Evolutionary conservation across 2,797 vertebrate genomes (phyloP).

Genomic region (Uromys caudimaculatus): DNA sequence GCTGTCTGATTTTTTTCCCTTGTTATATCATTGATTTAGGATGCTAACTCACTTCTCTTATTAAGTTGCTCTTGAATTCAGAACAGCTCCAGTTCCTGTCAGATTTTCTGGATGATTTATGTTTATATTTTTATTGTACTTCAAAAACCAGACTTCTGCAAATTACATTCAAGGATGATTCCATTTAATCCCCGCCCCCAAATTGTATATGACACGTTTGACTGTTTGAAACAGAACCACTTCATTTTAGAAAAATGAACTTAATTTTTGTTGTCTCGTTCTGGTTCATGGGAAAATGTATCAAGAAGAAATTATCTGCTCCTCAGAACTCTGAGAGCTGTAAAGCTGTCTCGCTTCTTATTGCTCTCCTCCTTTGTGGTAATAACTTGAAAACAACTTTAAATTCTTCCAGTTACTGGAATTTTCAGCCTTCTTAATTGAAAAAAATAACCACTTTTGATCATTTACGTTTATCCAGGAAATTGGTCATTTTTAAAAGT

Average conservation of each 20-base stretch:
- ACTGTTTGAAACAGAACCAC: neutral
- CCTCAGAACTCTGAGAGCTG: neutral
- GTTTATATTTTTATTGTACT: neutral
- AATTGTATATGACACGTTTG: slow-evolving; percentile 36
- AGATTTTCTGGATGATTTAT: neutral
- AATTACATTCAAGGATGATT: slow-evolving; percentile 7
- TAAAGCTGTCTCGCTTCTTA: neutral
- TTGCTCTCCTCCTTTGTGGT: neutral
- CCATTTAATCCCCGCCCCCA: neutral
- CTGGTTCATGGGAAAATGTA: neutral
- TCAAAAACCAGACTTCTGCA: slow-evolving; percentile 37
- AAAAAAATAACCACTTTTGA: slow-evolving; percentile 4
- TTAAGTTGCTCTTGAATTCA: slow-evolving; percentile 56
- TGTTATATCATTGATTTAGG: slow-evolving; percentile 14
- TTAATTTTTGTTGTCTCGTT: neutral
- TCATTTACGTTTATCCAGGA: neutral
- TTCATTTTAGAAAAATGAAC: slow-evolving; percentile 32
- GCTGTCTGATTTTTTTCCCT: slow-evolving; percentile 30
- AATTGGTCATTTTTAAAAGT: slow-evolving; percentile 32
- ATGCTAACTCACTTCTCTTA: neutral
- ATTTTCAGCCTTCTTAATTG: slow-evolving; percentile 56
- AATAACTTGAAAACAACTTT: neutral
- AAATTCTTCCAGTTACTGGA: neutral
- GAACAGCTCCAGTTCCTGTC: neutral
- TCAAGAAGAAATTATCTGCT: neutral